A percentile compares a stretch with the other conserved stretches of the same genome.
Evolutionary conservation across 1,140 invertebrate species (phyloP).

Genomic region (Cydia fagiglandana): DNA sequence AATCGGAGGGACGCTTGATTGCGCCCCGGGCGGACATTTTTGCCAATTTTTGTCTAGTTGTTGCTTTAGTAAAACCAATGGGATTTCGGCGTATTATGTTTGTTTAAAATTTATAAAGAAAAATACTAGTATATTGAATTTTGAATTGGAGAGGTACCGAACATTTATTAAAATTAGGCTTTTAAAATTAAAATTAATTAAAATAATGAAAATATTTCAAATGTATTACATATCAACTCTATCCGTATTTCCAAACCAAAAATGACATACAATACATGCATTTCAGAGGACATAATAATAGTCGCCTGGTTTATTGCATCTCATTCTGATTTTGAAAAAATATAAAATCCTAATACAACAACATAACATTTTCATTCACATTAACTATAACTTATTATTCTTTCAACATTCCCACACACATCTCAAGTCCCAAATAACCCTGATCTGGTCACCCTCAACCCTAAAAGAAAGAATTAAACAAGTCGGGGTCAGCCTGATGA

Average conservation of each 20-base stretch:
- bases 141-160: too few species aligned
- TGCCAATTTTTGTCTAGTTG: constrained; percentile 59
- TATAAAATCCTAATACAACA: too few species aligned
- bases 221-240: too few species aligned
- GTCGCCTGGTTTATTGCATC: background rate
- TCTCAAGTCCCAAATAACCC: background rate
- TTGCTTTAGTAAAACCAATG: background rate
- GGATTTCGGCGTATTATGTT: background rate
- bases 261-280: too few species aligned
- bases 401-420: background rate
- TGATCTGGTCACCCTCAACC: constrained; percentile 11
- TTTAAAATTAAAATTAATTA: too few species aligned
- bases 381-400: background rate
- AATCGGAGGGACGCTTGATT: constrained; percentile 78
- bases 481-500: constrained; percentile 25
- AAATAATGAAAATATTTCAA: too few species aligned
- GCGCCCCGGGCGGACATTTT: constrained; percentile 68
- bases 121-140: too few species aligned
- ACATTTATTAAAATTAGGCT: too few species aligned
- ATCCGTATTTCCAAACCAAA: too few species aligned
- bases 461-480: constrained; percentile 34
- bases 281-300: background rate
- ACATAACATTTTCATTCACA: too few species aligned
- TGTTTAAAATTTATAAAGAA: background rate
- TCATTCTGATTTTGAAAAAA: too few species aligned